These are phyloP conservation scores for Andrena chrysosceles DNA, from an alignment of 2,888 invertebrate species.

Conservation along the genomic window DNA sequence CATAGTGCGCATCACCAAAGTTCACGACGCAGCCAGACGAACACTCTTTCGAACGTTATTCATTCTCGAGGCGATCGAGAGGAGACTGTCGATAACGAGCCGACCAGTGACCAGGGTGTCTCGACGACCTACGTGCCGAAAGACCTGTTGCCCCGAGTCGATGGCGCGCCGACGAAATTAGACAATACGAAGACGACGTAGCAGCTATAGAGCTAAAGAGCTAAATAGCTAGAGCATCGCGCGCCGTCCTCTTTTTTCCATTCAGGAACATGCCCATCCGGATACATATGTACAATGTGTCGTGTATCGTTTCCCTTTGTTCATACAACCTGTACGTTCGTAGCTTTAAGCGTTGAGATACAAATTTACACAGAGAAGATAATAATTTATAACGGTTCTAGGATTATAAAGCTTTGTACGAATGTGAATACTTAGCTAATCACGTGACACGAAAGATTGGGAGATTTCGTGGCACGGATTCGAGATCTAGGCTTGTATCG, in stretches of 20 bases:
- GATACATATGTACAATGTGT: slow-evolving; percentile 61
- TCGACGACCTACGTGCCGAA: slow-evolving; percentile 17
- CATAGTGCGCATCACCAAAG: slow-evolving; percentile 72
- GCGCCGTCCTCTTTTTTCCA: background rate
- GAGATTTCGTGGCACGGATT: background rate
- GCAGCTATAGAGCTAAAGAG: too few relatives aligned
- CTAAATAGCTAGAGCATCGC: background rate
- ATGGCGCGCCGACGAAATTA: slow-evolving; percentile 41
- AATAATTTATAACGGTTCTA: slow-evolving; percentile 72
- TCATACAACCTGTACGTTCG: slow-evolving; percentile 54
- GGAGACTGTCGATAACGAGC: slow-evolving; percentile 33
- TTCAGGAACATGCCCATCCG: background rate
- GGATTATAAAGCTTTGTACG: slow-evolving; percentile 61
- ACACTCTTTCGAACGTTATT: slow-evolving; percentile 30
- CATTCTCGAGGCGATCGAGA: slow-evolving; percentile 22
- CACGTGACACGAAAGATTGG: slow-evolving; percentile 28
- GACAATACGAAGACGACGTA: slow-evolving; percentile 58
- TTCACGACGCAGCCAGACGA: slow-evolving; percentile 61
- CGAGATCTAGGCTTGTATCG: slow-evolving; percentile 9
- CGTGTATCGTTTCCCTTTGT: slow-evolving; percentile 70
- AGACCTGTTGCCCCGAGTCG: slow-evolving; percentile 46
- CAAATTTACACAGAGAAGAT: slow-evolving; percentile 69
- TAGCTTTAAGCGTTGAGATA: slow-evolving; percentile 71
- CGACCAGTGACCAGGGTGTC: slow-evolving; percentile 26
- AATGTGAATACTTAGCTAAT: slow-evolving; percentile 64